phyloP scores from a whole-genome alignment of 2,797 vertebrate genomes.

The Hippoglossus hippoglossus region DNA sequence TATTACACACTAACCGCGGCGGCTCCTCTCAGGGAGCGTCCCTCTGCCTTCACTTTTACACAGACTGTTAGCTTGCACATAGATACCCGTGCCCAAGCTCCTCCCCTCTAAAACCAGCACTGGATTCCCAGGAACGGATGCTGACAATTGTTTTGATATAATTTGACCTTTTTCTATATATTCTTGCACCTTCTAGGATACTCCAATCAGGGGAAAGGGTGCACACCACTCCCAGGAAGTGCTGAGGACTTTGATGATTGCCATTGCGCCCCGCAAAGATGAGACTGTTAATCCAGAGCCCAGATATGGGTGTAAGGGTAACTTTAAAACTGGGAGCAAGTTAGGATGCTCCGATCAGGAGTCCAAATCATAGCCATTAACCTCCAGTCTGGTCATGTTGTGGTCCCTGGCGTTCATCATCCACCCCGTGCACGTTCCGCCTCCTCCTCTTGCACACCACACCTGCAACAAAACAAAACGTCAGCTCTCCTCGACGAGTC shows the following conservation, averaged over 20 bases:
- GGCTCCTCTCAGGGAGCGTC: conserved; percentile 53
- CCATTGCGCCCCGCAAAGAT: conserved; percentile 18
- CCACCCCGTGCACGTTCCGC: conserved; percentile 10
- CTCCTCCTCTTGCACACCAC: conserved; percentile 21
- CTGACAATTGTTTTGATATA: conserved; percentile 49
- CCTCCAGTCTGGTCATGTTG: conserved; percentile 23
- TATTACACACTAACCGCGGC: conserved; percentile 64
- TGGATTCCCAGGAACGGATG: conserved; percentile 73
- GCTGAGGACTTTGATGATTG: conserved; percentile 30
- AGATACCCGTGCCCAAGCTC: conserved; percentile 51
- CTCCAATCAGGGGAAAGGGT: conserved; percentile 42
- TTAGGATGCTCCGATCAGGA: conserved; percentile 18
- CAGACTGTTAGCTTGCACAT: conserved; percentile 80
- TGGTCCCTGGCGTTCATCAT: conserved; percentile 31
- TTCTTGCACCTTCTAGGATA: conserved; percentile 41
- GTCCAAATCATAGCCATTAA: conserved; percentile 27
- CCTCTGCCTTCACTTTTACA: conserved; percentile 78
- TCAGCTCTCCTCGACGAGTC: conserved; percentile 31
- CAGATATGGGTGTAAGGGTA: conserved; percentile 16
- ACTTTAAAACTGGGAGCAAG: conserved; percentile 15
- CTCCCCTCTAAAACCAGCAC: conserved; percentile 72
- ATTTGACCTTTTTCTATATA: conserved; percentile 45
- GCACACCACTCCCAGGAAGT: conserved; percentile 35
- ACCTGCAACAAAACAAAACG: conserved; percentile 18
- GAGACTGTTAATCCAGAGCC: conserved; percentile 27